Evolutionary conservation across 1,140 invertebrate species (phyloP), one percentile per base, ranked within the genome.

Genomic region (Ptiloglossa arizonensis): DNA sequence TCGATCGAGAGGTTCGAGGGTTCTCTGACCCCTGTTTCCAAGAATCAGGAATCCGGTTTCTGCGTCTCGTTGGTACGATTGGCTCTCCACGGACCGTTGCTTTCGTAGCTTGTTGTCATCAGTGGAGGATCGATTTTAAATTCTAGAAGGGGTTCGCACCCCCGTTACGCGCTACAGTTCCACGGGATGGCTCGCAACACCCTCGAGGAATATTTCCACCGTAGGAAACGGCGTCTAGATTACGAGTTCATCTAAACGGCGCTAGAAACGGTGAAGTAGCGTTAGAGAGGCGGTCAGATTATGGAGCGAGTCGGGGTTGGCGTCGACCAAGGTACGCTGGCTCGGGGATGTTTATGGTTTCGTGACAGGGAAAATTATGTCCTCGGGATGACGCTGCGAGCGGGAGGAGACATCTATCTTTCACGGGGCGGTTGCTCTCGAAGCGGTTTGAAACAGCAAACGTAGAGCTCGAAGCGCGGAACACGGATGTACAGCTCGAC

Each of bases 181-280:
- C 32, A 52, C 44, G 0, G 29, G 48, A 29, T 72, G 63, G 56
- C 67, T 52, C 41, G 84, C 80, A 84, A 87, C 79, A 86, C 88
- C 88, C 86, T 57, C 81, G 83, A 78, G 88, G 82, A 91, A 91
- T 91, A 91, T 91, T 89, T 90, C n/a, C 87, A 90, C 86, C 74
- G 85, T 86, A 89, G 87, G 86, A 90, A 91, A 89, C 83, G 88
- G 85, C 83, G 85, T 86, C 86, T 90, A 91, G 89, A 91, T 91
- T 90, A 91, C 90, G 88, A 91, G 90, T 91, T 91, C 91, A 91
- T 92, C 91, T 91, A 92, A 91, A 91, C 90, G 89, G 88, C 84
- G 85, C 86, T 87, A 90, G 86, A 87, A 87, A 89, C 81, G 85
- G 79, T 82, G 87, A 69, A 88, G 84, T 81, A 72, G 74, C 83